These are phyloP conservation scores for Theristicus caerulescens DNA, from an alignment of 2,113 vertebrate species.

Conservation along the genomic window DNA sequence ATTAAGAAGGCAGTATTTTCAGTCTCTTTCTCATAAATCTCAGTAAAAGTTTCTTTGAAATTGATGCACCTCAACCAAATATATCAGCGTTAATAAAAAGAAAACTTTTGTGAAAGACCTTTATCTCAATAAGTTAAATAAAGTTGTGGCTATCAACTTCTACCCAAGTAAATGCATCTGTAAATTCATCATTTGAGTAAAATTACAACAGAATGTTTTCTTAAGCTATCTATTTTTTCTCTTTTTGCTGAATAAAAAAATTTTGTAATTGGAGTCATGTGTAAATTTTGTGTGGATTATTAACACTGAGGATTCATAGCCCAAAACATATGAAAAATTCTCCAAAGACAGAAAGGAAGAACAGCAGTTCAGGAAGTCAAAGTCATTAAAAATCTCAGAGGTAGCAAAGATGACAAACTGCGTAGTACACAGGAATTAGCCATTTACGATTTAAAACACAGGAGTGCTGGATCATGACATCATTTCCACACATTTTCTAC, in stretches of 20 bases:
- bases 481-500: not conserved
- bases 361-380: not conserved
- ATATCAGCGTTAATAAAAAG: not conserved
- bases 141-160: not conserved
- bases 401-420: not conserved
- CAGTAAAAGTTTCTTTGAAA: not conserved
- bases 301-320: not conserved
- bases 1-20: not conserved
- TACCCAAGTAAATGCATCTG: not conserved
- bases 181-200: not conserved
- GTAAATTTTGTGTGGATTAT: not conserved
- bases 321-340: not conserved
- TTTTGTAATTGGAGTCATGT: no score
- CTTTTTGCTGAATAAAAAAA: not conserved
- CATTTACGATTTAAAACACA: not conserved
- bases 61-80: not conserved
- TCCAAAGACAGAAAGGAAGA: not conserved
- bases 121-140: not conserved
- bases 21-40: not conserved
- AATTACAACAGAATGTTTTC: accelerated
- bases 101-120: not conserved
- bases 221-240: not conserved
- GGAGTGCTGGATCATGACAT: not conserved
- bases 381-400: not conserved
- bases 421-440: not conserved